Evolutionary conservation across 2,888 invertebrate genomes (phyloP), one percentile per base, ranked within the genome.

Genomic region (Vannuccia rotundouncinata): DNA sequence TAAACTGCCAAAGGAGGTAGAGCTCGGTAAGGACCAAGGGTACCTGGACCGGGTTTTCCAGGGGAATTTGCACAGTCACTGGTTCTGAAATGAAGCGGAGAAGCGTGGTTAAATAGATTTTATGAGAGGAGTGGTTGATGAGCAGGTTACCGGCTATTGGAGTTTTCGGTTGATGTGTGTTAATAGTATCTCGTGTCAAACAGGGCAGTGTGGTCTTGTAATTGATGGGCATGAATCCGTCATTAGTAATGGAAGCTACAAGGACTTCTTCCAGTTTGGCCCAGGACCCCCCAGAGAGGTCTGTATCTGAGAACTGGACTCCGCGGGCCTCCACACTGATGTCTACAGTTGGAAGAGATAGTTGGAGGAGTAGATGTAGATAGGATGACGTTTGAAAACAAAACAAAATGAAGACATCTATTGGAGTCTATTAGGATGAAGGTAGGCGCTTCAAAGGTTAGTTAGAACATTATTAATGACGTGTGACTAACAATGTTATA

Each of bases 31-130:
- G 87, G 66, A 91, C 90, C 82, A 94, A 86, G 0, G 91, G 89
- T 82, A 94, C 91, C 85, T 92, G 91, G 78, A 94, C 88, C 0
- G 92, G 92, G 88, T 94, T 94, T 83, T 90, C 90, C 82, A 95
- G 89, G 79, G 91, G 91, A 29, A 95, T 90, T 60, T 92, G 92
- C 79, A 95, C 90, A 87, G 92, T 92, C 79, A 95, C 92, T 0
- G 93, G 92, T 87, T 95, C 95, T 88, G 82, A 79, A n/a, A n/a
- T n/a, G n/a, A n/a, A n/a, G n/a, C n/a, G n/a, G n/a, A n/a, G n/a
- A 81, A 82, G 81, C 17, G 66, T 45, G 31, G n/a, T 59, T 59
- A 59, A 59, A 10, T 59, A 13, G n/a, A n/a, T 59, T 59, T 59
- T 59, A 59, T 59, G 1, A 31, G 22, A 79, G 22, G 29, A 22